These are phyloP conservation scores for Eupithecia insigniata DNA, from an alignment of 2,888 invertebrate genomes.

Conservation along the genomic window DNA sequence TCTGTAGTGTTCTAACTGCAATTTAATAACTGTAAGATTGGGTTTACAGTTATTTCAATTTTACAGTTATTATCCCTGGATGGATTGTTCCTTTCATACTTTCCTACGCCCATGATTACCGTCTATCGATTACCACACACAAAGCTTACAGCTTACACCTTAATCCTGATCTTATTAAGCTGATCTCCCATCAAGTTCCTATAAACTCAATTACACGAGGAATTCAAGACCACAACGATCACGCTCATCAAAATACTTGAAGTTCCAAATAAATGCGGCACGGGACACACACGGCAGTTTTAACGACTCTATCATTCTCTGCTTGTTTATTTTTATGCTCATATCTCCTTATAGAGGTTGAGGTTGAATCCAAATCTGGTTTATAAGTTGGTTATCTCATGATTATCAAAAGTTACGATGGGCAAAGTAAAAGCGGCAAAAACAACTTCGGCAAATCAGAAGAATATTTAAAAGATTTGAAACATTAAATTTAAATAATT, in stretches of 20 bases:
- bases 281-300: slow-evolving; percentile 31
- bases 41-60: neutral
- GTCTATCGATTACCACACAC: slow-evolving; percentile 1
- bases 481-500: neutral
- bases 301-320: slow-evolving; percentile 47
- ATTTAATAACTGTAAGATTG: neutral
- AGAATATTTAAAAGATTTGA: neutral
- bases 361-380: neutral
- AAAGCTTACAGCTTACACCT: slow-evolving; percentile 6
- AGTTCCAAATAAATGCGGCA: slow-evolving; percentile 35
- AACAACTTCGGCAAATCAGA: neutral
- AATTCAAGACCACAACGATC: slow-evolving; percentile 21
- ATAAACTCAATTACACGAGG: slow-evolving; percentile 29
- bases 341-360: slow-evolving; percentile 41
- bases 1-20: neutral
- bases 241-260: slow-evolving; percentile 37
- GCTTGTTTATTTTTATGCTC: slow-evolving; percentile 48
- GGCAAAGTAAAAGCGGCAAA: slow-evolving; percentile 2
- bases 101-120: neutral
- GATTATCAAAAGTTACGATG: neutral
- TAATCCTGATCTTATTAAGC: slow-evolving; percentile 13
- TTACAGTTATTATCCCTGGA: neutral
- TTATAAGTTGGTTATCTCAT: neutral
- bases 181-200: slow-evolving; percentile 14
- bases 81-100: neutral